Evolutionary conservation across 2,113 vertebrate genomes (phyloP).

Genomic region (Dermatemys mawii): DNA sequence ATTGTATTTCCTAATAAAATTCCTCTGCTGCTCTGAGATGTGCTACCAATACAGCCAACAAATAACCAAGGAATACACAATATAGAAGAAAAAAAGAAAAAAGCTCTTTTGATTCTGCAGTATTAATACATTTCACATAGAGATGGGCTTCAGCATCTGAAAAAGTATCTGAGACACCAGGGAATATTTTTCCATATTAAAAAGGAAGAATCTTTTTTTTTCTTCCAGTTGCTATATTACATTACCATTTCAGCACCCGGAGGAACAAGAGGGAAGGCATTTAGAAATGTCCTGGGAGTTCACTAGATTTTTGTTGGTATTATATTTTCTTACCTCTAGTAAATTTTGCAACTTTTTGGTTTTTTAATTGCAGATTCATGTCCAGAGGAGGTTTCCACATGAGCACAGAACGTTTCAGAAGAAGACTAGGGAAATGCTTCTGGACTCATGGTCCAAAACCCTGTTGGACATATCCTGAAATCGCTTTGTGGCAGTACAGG

Average conservation of each 20-base stretch:
- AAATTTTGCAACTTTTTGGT: background rate
- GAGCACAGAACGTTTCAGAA: background rate
- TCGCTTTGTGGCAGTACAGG: background rate
- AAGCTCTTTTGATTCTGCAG: background rate
- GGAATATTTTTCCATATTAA: background rate
- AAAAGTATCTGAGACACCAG: background rate
- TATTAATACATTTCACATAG: background rate
- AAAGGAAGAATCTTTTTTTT: background rate
- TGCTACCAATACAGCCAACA: background rate
- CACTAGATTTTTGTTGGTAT: background rate
- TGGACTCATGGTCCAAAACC: background rate
- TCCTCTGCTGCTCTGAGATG: background rate
- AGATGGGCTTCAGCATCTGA: background rate
- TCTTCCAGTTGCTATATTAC: background rate
- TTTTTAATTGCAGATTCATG: background rate
- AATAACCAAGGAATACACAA: background rate
- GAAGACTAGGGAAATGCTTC: background rate
- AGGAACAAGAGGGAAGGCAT: background rate
- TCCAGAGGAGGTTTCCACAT: background rate
- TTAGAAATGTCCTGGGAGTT: background rate
- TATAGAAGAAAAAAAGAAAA: background rate
- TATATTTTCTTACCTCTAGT: background rate
- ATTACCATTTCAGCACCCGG: background rate
- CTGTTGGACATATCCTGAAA: background rate
- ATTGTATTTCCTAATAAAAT: background rate